Evolutionary conservation across 2,888 invertebrate species (phyloP), one percentile per base, ranked within the genome.

Genomic region (Oeneis ivallda): DNA sequence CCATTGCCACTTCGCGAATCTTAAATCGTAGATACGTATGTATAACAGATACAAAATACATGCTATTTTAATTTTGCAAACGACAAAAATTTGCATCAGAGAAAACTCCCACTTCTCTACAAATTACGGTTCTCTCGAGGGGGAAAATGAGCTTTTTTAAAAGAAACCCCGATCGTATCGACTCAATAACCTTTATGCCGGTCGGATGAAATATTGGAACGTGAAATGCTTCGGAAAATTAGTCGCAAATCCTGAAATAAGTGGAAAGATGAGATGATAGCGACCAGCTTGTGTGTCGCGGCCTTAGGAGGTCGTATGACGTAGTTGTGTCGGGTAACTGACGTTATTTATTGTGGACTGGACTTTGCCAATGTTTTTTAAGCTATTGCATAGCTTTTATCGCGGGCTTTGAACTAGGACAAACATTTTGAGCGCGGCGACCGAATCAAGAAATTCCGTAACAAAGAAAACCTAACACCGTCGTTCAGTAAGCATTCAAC

Each of bases 181-280:
- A 58, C 59, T 49, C 60, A 60, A 66, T 66, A 66, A 64, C 54
- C 37, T 37, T 37, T 52, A 32, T 37, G 50, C 43, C 41, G 32
- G 56, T 62, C 56, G 63, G 66, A 67, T 71, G 70, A 64, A 70
- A 70, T 68, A 70, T 70, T 63, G 67, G 66, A 70, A 68, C 66
- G 72, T 60, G 69, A 71, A 72, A 71, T 72, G 75, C 68, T 59
- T 65, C 67, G 75, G 74, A 74, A 75, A 74, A 75, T 75, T 74
- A 74, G 69, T 71, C 64, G 66, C 49, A 69, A 67, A 72, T 71
- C 69, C 65, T 68, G 71, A 70, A 70, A 68, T 72, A 67, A 70
- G 68, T 71, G 72, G 72, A 75, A 76, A 74, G 75, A 75, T 75
- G 62, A 74, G 75, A 76, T 77, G 74, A 74, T 78, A 75, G 70